A percentile compares a stretch with the other conserved stretches of the same genome.
Evolutionary conservation across 2,113 vertebrate species (phyloP).

Genomic region (Eleginops maclovinus): DNA sequence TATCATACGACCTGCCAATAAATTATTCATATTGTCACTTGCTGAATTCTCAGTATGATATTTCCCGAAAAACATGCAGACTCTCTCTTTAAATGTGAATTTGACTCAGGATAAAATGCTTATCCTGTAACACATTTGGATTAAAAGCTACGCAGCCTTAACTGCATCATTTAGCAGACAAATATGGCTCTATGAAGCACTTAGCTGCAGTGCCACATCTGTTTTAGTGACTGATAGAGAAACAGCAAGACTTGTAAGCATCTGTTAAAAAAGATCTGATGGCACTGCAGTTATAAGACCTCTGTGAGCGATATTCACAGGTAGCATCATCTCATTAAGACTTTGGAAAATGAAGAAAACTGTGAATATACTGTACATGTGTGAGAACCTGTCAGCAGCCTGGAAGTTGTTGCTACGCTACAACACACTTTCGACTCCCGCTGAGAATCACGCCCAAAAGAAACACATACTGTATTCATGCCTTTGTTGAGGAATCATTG

Average conservation of each 20-base stretch:
- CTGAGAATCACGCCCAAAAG: slow-evolving; percentile 7
- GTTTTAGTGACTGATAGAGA: slow-evolving; percentile 15
- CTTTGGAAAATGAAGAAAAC: slow-evolving; percentile 6
- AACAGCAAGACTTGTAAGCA: slow-evolving; percentile 7
- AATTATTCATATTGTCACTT: slow-evolving; percentile 19
- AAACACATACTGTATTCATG: neutral
- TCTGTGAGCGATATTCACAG: neutral
- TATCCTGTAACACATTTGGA: slow-evolving; percentile 32
- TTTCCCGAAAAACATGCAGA: neutral
- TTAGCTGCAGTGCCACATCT: slow-evolving; percentile 25
- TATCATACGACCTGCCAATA: slow-evolving; percentile 31
- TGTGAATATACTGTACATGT: slow-evolving; percentile 17
- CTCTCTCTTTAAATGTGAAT: neutral
- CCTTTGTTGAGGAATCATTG: neutral
- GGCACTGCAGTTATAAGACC: neutral
- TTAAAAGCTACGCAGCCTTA: slow-evolving; percentile 11
- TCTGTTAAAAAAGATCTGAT: neutral
- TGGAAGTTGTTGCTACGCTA: neutral
- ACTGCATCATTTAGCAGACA: slow-evolving; percentile 36
- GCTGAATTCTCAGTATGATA: slow-evolving; percentile 38
- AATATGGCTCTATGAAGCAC: slow-evolving; percentile 31
- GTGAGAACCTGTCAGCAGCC: slow-evolving; percentile 3
- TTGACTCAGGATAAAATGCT: slow-evolving; percentile 28
- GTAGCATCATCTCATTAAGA: slow-evolving; percentile 12
- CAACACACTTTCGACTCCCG: slow-evolving; percentile 16